Evolutionary conservation across 2,888 invertebrate species (phyloP).

Genomic region (Calliphora vomitoria): DNA sequence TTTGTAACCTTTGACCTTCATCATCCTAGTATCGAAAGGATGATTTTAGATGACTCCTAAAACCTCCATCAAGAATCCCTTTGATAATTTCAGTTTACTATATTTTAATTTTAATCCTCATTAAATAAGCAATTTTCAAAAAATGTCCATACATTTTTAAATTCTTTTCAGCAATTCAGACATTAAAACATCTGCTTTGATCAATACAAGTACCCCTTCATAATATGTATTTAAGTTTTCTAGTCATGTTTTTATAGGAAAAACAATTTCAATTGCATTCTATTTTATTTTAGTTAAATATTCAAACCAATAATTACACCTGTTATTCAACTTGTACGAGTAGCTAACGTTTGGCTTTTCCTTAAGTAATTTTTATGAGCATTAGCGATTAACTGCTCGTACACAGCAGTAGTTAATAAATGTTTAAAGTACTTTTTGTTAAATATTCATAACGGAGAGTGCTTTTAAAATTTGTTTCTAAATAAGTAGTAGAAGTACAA

Average conservation of each 20-base stretch:
- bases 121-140: not conserved
- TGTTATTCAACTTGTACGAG: constrained; percentile 36
- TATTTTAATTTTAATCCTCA: not conserved
- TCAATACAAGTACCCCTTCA: not conserved
- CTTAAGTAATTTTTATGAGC: constrained; percentile 42
- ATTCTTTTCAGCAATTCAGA: not conserved
- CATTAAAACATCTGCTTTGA: not conserved
- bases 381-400: constrained; percentile 17
- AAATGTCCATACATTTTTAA: not conserved
- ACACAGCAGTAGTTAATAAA: constrained; percentile 45
- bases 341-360: constrained; percentile 13
- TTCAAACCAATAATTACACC: constrained; percentile 54
- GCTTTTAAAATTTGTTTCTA: constrained; percentile 39
- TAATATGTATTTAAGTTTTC: not conserved
- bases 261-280: constrained; percentile 9
- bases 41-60: too few species aligned
- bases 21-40: too few species aligned
- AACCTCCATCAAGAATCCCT: too few species aligned
- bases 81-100: too few species aligned
- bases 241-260: constrained; percentile 16
- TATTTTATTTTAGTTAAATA: constrained; percentile 24
- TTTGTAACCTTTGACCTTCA: too few species aligned
- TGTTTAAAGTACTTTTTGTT: constrained; percentile 34
- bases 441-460: constrained; percentile 61
- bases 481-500: not conserved